Conservation (phyloP, 1,140 invertebrate genomes). For the Vollenhovia emeryi region DNA sequence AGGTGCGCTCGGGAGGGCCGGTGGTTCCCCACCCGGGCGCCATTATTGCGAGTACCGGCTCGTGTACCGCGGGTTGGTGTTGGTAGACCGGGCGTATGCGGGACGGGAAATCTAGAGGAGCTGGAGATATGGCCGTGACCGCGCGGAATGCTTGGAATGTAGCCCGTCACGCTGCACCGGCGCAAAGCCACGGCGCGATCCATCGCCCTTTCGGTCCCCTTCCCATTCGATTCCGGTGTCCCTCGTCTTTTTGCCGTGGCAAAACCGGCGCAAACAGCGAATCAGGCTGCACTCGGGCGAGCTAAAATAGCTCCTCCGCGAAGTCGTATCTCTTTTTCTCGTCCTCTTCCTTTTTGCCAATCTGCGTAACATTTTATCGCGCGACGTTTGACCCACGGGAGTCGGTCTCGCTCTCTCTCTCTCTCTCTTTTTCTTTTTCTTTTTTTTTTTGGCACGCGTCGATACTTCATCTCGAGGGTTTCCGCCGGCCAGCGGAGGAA, state of each 20-base stretch:
- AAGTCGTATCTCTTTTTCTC: neutral
- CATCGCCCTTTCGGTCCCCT: slow-evolving; percentile 78
- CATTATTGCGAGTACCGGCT: slow-evolving; percentile 60
- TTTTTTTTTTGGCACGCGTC: neutral
- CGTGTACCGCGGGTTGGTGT: slow-evolving; percentile 35
- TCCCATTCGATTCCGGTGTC: slow-evolving; percentile 74
- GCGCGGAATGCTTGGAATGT: slow-evolving; percentile 83
- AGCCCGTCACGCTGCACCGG: slow-evolving; percentile 81
- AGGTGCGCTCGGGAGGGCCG: slow-evolving; percentile 20
- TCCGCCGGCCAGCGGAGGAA: neutral
- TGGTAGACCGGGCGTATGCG: slow-evolving; percentile 49
- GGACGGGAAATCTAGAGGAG: slow-evolving; percentile 80
- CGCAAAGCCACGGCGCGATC: slow-evolving; percentile 72
- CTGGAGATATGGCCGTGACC: slow-evolving; percentile 85
- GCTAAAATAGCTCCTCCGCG: neutral
- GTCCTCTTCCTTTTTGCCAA: neutral
- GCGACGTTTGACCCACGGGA: slow-evolving; percentile 25
- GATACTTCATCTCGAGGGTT: neutral
- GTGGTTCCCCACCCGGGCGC: neutral
- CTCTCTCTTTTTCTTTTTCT: no score
- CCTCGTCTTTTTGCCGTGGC: slow-evolving; percentile 55
- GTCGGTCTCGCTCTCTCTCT: no score
- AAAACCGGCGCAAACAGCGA: slow-evolving; percentile 43
- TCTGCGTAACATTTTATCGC: slow-evolving; percentile 17
- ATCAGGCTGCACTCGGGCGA: neutral